These are phyloP conservation scores for Coccyzus lansbergi DNA, from an alignment of 2,797 vertebrate genomes.

Conservation along the genomic window DNA sequence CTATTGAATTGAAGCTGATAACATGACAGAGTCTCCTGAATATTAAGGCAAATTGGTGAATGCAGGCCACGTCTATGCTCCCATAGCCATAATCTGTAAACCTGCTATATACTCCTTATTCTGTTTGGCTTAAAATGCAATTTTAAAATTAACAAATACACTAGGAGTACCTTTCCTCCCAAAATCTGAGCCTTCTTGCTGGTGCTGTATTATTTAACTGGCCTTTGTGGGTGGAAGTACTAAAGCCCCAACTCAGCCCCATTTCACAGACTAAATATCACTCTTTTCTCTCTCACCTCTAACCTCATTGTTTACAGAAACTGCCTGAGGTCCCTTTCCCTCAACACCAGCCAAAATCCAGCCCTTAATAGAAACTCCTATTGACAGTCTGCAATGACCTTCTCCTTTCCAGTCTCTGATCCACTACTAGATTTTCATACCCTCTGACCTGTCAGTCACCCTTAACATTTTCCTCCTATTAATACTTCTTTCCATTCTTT, in stretches of 20 bases:
- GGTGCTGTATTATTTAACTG: background rate
- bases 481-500: background rate
- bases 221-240: background rate
- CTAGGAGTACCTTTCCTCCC: background rate
- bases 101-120: background rate
- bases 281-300: background rate
- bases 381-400: background rate
- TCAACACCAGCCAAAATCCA: background rate
- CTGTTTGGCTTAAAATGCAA: background rate
- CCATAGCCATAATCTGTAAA: background rate
- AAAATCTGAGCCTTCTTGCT: background rate
- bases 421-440: background rate
- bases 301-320: background rate
- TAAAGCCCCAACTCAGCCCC: background rate
- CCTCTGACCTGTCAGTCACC: background rate
- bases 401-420: background rate
- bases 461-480: background rate
- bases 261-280: accelerated
- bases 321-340: background rate
- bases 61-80: accelerated
- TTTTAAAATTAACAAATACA: too few species aligned
- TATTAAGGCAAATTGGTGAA: background rate
- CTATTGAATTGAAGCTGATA: too few species aligned
- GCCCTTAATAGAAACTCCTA: background rate
- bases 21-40: accelerated